A percentile compares a stretch with the other conserved stretches of the same genome.
Evolutionary conservation across 1,140 invertebrate genomes (phyloP).

Genomic region (Habropoda laboriosa): DNA sequence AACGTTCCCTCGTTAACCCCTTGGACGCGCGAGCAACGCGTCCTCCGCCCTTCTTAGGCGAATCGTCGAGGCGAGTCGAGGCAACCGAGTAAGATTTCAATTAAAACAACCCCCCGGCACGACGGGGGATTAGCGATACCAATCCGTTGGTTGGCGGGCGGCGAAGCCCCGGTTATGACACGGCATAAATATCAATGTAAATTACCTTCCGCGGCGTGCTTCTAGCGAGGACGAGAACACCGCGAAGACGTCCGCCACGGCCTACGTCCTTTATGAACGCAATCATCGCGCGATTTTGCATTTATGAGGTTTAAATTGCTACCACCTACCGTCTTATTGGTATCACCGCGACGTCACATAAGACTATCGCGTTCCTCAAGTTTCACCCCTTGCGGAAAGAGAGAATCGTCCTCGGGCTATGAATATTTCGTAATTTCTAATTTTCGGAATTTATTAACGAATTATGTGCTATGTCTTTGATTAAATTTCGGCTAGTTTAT

Average conservation of each 20-base stretch:
- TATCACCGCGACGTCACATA: constrained; percentile 19
- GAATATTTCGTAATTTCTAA: no score
- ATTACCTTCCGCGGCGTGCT: constrained; percentile 71
- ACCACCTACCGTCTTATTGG: constrained; percentile 50
- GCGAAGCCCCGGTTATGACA: constrained; percentile 78
- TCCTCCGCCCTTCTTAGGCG: background rate
- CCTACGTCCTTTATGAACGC: constrained; percentile 75
- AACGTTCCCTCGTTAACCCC: constrained; percentile 65
- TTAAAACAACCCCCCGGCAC: constrained; percentile 81
- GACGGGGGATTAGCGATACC: constrained; percentile 80
- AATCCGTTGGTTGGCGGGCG: constrained; percentile 74
- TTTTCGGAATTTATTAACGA: no score
- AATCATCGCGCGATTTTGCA: constrained; percentile 79
- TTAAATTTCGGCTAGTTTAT: no score
- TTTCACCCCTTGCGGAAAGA: background rate
- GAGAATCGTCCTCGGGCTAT: background rate
- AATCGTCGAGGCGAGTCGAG: constrained; percentile 64
- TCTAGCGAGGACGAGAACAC: constrained; percentile 60
- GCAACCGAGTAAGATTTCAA: constrained; percentile 81
- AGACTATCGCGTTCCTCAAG: background rate
- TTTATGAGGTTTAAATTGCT: constrained; percentile 79
- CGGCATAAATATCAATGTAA: constrained; percentile 83
- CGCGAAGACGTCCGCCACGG: constrained; percentile 66
- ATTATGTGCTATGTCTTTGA: no score
- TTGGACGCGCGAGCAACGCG: constrained; percentile 20